phyloP scores from a whole-genome alignment of 2,888 invertebrate genomes.

The Lamellibrachia columna region DNA sequence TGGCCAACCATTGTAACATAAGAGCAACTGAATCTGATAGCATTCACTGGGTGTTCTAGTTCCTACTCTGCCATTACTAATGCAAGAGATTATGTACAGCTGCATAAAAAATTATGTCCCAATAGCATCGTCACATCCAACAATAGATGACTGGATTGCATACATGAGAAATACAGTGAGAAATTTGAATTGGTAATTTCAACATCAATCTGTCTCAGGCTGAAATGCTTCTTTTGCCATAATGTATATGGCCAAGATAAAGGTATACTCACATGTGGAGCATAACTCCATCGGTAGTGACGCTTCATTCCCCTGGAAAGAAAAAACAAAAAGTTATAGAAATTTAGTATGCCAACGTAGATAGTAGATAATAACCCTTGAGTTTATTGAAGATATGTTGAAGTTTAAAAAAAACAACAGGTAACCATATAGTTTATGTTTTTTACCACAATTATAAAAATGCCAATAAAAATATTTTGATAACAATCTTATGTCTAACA shows the following conservation, averaged over 20 bases:
- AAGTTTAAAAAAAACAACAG: too few relatives aligned
- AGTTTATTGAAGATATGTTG: too few relatives aligned
- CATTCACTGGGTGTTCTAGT: neutral
- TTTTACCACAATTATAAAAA: too few relatives aligned
- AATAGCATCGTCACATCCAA: neutral
- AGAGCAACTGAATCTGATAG: neutral
- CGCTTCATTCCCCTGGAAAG: slow-evolving; percentile 90
- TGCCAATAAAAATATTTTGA: neutral
- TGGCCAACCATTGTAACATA: slow-evolving; percentile 1
- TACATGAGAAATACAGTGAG: neutral
- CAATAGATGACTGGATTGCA: neutral
- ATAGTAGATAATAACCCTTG: neutral
- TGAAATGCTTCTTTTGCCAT: slow-evolving; percentile 17
- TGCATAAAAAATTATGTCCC: neutral
- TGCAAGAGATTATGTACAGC: neutral
- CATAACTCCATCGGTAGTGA: slow-evolving; percentile 96
- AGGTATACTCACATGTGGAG: slow-evolving; percentile 85
- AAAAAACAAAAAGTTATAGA: neutral
- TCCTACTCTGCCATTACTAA: slow-evolving; percentile 13
- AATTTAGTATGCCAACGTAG: neutral
- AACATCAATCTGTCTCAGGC: neutral
- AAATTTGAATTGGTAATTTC: slow-evolving; percentile 16
- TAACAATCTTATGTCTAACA: neutral
- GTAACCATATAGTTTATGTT: too few relatives aligned
- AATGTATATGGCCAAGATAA: slow-evolving; percentile 13